phyloP scores from a whole-genome alignment of 2,113 vertebrate species.

The Psammodynastes pulverulentus region DNA sequence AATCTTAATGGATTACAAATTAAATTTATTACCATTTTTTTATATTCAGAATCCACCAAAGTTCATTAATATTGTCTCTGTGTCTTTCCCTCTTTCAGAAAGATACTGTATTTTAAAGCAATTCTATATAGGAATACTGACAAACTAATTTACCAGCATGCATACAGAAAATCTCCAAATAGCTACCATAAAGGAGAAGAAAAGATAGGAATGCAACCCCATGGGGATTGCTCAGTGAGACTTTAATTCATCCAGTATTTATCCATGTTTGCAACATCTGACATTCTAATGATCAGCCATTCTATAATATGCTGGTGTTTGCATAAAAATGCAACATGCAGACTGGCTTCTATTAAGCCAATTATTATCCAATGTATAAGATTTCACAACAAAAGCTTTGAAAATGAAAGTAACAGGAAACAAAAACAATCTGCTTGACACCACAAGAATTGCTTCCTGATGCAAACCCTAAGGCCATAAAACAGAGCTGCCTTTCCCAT shows the following conservation, averaged over 20 bases:
- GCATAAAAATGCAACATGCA: conserved; percentile 15
- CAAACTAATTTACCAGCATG: not conserved
- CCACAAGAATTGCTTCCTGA: conserved; percentile 3
- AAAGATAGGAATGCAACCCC: conserved; percentile 7
- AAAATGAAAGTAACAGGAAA: conserved; percentile 23
- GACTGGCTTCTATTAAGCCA: conserved; percentile 26
- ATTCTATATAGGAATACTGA: not conserved
- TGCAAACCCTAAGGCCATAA: not conserved
- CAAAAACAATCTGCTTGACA: not conserved
- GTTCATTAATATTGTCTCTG: not conserved
- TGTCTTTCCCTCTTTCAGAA: not conserved
- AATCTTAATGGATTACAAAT: not conserved
- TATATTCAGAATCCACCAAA: not conserved
- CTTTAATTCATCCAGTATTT: not conserved
- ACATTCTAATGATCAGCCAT: conserved; percentile 8
- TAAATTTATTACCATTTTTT: not conserved
- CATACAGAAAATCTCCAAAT: not conserved
- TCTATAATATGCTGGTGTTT: conserved; percentile 9
- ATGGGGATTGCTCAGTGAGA: not conserved
- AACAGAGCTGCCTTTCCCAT: not conserved
- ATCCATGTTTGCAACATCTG: conserved; percentile 7
- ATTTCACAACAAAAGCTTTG: conserved; percentile 24
- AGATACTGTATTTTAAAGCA: conserved; percentile 7
- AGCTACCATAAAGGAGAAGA: not conserved
- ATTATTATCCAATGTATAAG: conserved; percentile 10